These are phyloP conservation scores for Drosophila kuntzei DNA, from an alignment of 2,888 invertebrate species.

Conservation along the genomic window DNA sequence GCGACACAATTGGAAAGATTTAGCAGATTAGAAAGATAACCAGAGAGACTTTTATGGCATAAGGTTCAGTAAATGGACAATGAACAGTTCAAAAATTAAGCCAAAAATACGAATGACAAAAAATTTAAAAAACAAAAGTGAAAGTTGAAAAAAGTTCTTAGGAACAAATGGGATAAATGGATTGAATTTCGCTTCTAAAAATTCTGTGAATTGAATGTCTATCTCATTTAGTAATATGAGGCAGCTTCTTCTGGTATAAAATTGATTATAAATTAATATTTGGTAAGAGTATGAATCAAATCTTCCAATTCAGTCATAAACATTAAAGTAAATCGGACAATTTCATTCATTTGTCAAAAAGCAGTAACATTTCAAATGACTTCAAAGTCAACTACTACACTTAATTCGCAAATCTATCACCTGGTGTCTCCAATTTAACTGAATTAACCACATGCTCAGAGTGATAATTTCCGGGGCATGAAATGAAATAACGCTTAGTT, in stretches of 20 bases:
- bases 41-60: background rate
- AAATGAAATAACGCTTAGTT: slow-evolving; percentile 2
- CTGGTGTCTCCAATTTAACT: slow-evolving; percentile 8
- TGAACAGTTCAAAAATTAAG: background rate
- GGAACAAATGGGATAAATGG: no score
- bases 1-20: background rate
- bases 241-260: no score
- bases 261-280: no score
- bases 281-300: no score
- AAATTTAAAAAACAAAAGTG: background rate
- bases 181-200: no score
- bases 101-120: background rate
- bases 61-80: background rate
- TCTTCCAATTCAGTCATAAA: background rate
- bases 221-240: no score
- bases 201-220: no score
- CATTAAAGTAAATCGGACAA: background rate
- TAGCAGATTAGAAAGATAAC: background rate
- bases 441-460: slow-evolving; percentile 17
- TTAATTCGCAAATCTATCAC: background rate
- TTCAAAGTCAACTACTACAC: rapidly evolving
- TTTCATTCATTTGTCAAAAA: background rate
- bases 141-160: background rate
- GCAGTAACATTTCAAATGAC: background rate
- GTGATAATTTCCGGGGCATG: slow-evolving; percentile 22